phyloP scores from a whole-genome alignment of 2,113 vertebrate genomes.

The Pycnonotus jocosus region DNA sequence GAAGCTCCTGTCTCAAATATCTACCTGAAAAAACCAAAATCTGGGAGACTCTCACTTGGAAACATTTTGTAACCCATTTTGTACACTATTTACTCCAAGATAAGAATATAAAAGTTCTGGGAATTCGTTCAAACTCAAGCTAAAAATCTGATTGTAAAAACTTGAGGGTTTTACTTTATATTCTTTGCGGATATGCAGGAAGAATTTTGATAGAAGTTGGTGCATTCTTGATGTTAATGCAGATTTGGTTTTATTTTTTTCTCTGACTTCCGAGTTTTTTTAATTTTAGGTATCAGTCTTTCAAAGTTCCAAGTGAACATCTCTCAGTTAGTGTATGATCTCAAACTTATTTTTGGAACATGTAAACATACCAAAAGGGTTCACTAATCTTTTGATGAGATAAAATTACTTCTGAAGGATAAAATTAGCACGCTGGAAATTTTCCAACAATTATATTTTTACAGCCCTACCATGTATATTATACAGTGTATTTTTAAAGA shows the following conservation, averaged over 20 bases:
- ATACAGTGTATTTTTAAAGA: background rate
- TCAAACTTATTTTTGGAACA: conserved; percentile 44
- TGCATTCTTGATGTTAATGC: background rate
- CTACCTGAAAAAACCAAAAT: background rate
- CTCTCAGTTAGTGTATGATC: background rate
- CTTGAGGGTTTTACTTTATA: background rate
- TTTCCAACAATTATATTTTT: conserved; percentile 22
- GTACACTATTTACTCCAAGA: background rate
- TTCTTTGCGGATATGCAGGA: background rate
- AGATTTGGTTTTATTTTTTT: background rate
- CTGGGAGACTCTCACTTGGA: background rate
- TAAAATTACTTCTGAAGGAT: conserved; percentile 54
- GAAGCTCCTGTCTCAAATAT: background rate
- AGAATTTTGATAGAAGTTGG: background rate
- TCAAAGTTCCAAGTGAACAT: background rate
- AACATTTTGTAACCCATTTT: background rate
- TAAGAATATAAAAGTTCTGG: background rate
- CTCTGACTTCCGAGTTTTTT: background rate
- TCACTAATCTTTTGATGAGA: conserved; percentile 34
- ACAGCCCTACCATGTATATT: background rate
- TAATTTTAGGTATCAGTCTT: background rate
- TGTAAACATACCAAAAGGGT: background rate
- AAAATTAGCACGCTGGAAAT: conserved; percentile 21
- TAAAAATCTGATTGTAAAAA: background rate
- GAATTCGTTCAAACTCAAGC: background rate